Evolutionary conservation across 2,888 invertebrate species (phyloP), one percentile per base, ranked within the genome.

Genomic region (Coelinius sp.): DNA sequence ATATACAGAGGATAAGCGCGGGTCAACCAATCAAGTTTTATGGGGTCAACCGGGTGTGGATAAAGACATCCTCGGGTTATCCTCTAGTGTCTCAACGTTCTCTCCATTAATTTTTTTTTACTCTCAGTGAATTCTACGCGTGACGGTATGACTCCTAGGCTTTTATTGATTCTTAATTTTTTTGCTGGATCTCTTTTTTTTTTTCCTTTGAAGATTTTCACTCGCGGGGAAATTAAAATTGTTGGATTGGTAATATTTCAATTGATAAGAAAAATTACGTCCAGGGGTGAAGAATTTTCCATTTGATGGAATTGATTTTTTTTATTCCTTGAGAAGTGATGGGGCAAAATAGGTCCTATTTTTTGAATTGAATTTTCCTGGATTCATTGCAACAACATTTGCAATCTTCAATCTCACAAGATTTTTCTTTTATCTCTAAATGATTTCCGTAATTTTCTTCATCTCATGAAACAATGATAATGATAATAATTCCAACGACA

Each of bases 401-500:
- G n/a, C n/a, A n/a, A n/a, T 7, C 5, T 31, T 31, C 7, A 31
- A 31, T 27, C 6, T 27, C 27, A 14, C 27, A 5, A 5, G 53
- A 12, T 22, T 31, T 59, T 59, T 59, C 6, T 59, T 31, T 31
- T 7, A 14, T 46, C 4, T 46, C 17, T 0, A 38, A 38, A 38
- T 12, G 8, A 12, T 38, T 38, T 38, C 12, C 5, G 12, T 14
- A 46, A 20, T 14, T 20, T 46, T 46, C 46, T 62, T 62, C 17
- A 14, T 14, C 12, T 35, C 17, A 35, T 20, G 10, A n/a, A 31
- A 38, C n/a, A 53, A 67, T 67, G 52, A 67, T 67, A 24, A 67
- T 67, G 22, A 53, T 4, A 67, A 67, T 67, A 67, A 14, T 67
- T 35, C 20, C 66, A 68, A 56, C 68, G 53, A 56, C 25, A 68